Evolutionary conservation across 1,140 invertebrate species (phyloP), one percentile per base, ranked within the genome.

Genomic region (Rhizoglyphus robini): DNA sequence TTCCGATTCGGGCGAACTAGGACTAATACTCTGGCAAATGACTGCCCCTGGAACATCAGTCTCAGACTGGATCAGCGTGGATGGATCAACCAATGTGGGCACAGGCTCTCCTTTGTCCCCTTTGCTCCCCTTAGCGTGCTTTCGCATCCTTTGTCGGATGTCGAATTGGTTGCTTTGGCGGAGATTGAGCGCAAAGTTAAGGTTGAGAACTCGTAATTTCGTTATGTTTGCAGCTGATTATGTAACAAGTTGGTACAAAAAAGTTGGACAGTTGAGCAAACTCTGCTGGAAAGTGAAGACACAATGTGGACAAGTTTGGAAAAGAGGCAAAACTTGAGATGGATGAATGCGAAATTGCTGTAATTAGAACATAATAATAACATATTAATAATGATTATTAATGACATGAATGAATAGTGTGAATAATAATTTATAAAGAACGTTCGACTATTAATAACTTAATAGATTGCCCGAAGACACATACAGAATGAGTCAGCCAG

Each of bases 101-200:
- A 29, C 41, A 29, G 48, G 30, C n/a, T 64, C 47, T 23, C n/a
- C 23, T 30, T 64, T 36, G 15, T 38, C 11, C n/a, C 20, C 54
- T 41, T 60, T 65, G 20, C 57, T 5, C 27, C 5, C 30, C 46
- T 65, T 65, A 48, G 8, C 29, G 1, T 65, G 64, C 34, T 60
- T 65, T 63, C 64, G 63, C 64, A 65, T 65, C 54, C 63, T 65
- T 29, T 34, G 36, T 41, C 36, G 36, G n/a, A n/a, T 41, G 36
- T 41, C 36, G 36, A 18, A 41, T 18, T 41, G 36, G 51, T 32
- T 8, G 51, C 51, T 15, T 32, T 11, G 8, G 8, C 8, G 20
- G 8, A 54, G 15, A 32, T 54, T 54, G 51, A 32, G 51, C 23
- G 23, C 51, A 54, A 15, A 32, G 8, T 54, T 25, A 54, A 54